Conservation (phyloP, 2,113 vertebrate genomes). For the Amphiprion percula region DNA sequence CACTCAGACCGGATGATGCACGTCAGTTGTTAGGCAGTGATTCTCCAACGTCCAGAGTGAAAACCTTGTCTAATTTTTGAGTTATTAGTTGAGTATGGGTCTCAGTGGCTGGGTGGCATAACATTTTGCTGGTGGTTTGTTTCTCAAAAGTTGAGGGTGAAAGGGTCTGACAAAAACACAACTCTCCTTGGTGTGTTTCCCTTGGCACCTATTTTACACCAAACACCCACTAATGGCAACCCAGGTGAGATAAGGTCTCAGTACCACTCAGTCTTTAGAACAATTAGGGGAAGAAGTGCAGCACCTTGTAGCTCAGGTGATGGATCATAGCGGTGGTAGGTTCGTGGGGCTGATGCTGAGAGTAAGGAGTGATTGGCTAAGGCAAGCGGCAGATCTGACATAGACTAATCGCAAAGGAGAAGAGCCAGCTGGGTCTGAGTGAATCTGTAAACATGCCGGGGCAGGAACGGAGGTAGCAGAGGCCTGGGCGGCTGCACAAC, state of each 20-base stretch:
- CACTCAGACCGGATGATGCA: conserved; percentile 84
- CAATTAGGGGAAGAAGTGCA: conserved; percentile 63
- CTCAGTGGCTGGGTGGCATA: neutral
- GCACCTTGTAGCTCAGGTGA: conserved; percentile 64
- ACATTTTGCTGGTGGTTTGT: neutral
- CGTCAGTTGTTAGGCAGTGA: conserved; percentile 86
- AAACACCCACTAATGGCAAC: conserved; percentile 37
- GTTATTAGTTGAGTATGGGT: neutral
- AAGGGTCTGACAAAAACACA: neutral
- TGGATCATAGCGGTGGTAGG: conserved; percentile 57
- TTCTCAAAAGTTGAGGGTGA: neutral
- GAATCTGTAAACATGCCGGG: conserved; percentile 77
- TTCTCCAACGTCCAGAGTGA: conserved; percentile 68
- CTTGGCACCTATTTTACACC: conserved; percentile 36
- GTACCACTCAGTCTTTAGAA: conserved; percentile 49
- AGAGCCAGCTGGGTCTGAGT: conserved; percentile 74
- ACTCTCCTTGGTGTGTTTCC: neutral
- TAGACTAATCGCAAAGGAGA: conserved; percentile 73
- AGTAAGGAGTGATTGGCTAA: conserved; percentile 64
- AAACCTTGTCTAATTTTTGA: neutral
- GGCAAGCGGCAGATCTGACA: conserved; percentile 68
- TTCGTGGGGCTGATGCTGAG: conserved; percentile 50
- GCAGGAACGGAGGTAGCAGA: conserved; percentile 39
- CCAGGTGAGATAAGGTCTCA: conserved; percentile 59
- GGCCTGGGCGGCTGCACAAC: conserved; percentile 36